phyloP scores from a whole-genome alignment of 2,113 vertebrate species.

The Origma solitaria region DNA sequence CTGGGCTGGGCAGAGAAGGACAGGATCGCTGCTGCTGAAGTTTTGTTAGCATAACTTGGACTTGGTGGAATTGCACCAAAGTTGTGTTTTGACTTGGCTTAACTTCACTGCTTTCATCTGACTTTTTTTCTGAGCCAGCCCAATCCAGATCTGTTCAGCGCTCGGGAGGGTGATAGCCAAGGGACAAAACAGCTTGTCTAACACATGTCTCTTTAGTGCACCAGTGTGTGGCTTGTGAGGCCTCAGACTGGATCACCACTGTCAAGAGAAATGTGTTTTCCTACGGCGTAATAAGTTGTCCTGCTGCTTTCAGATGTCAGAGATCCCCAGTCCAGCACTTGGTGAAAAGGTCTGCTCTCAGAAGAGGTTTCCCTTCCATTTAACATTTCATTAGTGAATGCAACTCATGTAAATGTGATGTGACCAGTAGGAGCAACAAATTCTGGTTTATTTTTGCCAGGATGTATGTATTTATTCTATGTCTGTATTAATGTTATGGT shows the following conservation, averaged over 20 bases:
- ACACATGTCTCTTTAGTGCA: slow-evolving; percentile 72
- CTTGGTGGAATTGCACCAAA: slow-evolving; percentile 35
- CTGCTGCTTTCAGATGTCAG: slow-evolving; percentile 62
- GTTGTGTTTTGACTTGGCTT: slow-evolving; percentile 56
- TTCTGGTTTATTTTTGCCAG: slow-evolving; percentile 41
- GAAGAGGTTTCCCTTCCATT: slow-evolving; percentile 30
- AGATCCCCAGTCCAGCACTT: slow-evolving; percentile 41
- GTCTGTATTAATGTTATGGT: slow-evolving; percentile 19
- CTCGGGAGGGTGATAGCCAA: slow-evolving; percentile 61
- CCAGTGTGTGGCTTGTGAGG: slow-evolving; percentile 42
- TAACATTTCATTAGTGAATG: slow-evolving; percentile 32
- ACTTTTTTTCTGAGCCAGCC: slow-evolving; percentile 68
- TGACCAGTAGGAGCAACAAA: not conserved
- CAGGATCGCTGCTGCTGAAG: not conserved
- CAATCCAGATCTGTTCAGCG: slow-evolving; percentile 68
- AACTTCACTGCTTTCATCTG: slow-evolving; percentile 69
- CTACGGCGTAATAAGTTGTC: slow-evolving; percentile 42
- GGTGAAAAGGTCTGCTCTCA: slow-evolving; percentile 41
- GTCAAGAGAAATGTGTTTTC: slow-evolving; percentile 67
- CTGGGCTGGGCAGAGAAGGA: slow-evolving; percentile 55
- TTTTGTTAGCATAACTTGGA: slow-evolving; percentile 42
- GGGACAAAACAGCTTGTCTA: slow-evolving; percentile 66
- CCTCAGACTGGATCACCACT: slow-evolving; percentile 60
- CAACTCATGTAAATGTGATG: slow-evolving; percentile 6
- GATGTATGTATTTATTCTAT: slow-evolving; percentile 26